Conservation (phyloP, 2,888 invertebrate genomes). For the Hemaris fuciformis region DNA sequence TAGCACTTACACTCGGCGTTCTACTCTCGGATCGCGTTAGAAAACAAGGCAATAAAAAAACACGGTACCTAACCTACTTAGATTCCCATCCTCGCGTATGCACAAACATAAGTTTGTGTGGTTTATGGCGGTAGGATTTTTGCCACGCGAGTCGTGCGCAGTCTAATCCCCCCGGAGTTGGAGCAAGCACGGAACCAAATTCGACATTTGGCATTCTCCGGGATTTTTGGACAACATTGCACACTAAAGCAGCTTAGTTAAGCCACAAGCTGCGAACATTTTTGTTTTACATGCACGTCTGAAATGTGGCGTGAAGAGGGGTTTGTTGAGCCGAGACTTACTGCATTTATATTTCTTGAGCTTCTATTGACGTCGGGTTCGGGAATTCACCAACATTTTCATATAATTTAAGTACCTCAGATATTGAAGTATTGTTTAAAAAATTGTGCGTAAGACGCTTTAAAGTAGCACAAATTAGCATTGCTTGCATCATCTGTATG, state of each 20-base stretch:
- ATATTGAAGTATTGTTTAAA: no score
- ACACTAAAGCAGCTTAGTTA: conserved; percentile 9
- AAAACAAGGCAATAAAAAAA: conserved; percentile 14
- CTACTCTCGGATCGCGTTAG: conserved; percentile 2
- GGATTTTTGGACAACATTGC: conserved; percentile 31
- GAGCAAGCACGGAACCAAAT: conserved; percentile 38
- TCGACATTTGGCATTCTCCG: conserved; percentile 30
- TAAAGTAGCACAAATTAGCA: no score
- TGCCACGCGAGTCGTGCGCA: conserved; percentile 22
- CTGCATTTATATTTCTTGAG: not conserved
- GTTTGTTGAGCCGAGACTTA: not conserved
- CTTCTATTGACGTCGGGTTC: not conserved
- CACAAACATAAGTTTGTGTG: conserved; percentile 26
- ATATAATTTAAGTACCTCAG: no score
- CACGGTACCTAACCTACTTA: conserved; percentile 13
- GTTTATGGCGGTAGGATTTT: conserved; percentile 30
- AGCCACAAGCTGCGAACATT: not conserved
- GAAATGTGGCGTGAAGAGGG: not conserved
- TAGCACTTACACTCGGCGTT: conserved; percentile 2
- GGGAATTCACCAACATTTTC: not conserved
- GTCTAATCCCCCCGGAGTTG: conserved; percentile 41
- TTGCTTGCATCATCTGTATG: no score
- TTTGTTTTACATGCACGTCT: not conserved
- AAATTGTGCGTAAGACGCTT: no score
- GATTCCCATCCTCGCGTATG: conserved; percentile 9